Evolutionary conservation across 2,797 vertebrate species (phyloP), one percentile per base, ranked within the genome.

Genomic region (Chrosomus eos): DNA sequence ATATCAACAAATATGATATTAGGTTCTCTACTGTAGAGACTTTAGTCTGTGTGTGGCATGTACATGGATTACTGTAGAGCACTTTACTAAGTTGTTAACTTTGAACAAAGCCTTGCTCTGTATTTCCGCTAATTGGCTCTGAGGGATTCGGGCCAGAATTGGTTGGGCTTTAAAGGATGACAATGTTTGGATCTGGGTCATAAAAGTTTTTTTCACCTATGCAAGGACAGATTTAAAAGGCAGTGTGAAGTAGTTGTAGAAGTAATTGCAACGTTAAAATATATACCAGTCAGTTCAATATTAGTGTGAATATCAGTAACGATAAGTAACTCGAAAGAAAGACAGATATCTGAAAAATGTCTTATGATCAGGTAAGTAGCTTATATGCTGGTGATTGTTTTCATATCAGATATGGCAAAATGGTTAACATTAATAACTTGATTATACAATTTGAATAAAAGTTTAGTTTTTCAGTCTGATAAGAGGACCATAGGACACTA

Each of bases 121-220:
- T 6, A 6, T 51, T 45, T 79, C 73, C 7, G 3, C 19, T 58
- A n/a, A 62, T 71, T 38, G 26, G 55, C 55, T 84, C 53, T 11
- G 28, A 71, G 67, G 21, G 19, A 73, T 67, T 67, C 1, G 38
- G 62, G 62, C 13, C 80, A 67, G 40, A 72, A 81, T 26, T 48
- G 81, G 79, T 64, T 68, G 45, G 45, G 40, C 36, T 85, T 76
- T 14, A 60, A 51, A 60, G 33, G 14, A 38, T 67, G 68, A 83
- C 48, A 19, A 68, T 48, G 16, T 23, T 73, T 26, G n/a, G 28
- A 68, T 85, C 55, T 14, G 53, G 26, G 16, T 68, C 55, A 48
- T 26, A 48, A 67, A 45, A 16, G 7, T 23, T 53, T 36, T 51
- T 3, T 28, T 40, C 3, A 23, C 14, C 3, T 18, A 23, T 72